Conservation (phyloP, 2,113 vertebrate genomes). For the Morone chrysops region DNA sequence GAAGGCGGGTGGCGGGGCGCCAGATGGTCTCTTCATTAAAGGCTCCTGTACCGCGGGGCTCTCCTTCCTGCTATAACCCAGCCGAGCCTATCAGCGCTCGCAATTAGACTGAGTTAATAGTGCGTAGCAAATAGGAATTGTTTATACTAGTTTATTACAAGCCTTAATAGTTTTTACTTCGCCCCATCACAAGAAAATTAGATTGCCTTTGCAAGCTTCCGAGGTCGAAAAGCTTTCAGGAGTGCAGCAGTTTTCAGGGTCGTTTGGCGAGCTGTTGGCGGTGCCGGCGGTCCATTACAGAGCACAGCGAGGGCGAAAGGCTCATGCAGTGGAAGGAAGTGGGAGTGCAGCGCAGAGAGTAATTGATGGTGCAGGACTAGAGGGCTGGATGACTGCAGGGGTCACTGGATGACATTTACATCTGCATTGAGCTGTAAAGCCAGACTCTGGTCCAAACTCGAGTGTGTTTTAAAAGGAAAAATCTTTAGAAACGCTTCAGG, state of each 20-base stretch:
- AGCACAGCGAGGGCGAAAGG: constrained; percentile 23
- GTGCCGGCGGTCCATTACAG: constrained; percentile 24
- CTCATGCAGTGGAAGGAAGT: background rate
- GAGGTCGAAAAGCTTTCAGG: constrained; percentile 73
- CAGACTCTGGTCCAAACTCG: background rate
- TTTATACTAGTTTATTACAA: constrained; percentile 84
- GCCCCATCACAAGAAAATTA: constrained; percentile 75
- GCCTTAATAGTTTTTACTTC: constrained; percentile 82
- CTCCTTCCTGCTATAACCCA: constrained; percentile 66
- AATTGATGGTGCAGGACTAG: constrained; percentile 16
- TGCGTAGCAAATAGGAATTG: constrained; percentile 81
- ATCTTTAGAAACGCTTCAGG: background rate
- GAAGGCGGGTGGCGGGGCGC: constrained; percentile 25
- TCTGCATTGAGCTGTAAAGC: constrained; percentile 1
- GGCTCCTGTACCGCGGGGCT: constrained; percentile 67
- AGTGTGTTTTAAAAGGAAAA: background rate
- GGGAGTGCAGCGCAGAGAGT: constrained; percentile 1
- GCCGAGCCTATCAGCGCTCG: constrained; percentile 72
- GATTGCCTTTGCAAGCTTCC: constrained; percentile 79
- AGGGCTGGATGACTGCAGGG: background rate
- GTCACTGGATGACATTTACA: constrained; percentile 14
- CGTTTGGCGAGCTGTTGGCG: constrained; percentile 42
- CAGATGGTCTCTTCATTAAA: constrained; percentile 83
- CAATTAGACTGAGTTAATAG: constrained; percentile 82
- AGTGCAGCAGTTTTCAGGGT: constrained; percentile 69